Evolutionary conservation across 2,113 vertebrate species (phyloP).

Genomic region (Oostethus manadensis): DNA sequence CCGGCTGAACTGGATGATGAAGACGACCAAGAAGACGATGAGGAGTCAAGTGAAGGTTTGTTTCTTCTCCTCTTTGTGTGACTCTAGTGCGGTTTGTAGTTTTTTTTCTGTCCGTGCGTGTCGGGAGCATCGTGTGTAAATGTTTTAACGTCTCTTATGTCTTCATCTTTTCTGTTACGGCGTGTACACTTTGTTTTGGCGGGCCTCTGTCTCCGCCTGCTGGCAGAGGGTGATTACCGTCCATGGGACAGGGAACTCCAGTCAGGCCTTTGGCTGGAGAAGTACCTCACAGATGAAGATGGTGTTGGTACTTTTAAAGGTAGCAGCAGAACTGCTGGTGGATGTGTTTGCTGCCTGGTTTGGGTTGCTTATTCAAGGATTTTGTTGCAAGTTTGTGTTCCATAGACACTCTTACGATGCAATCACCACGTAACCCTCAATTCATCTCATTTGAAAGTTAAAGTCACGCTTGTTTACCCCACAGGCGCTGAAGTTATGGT

Average conservation of each 20-base stretch:
- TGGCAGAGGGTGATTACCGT: slow-evolving; percentile 91
- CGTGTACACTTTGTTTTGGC: slow-evolving; percentile 42
- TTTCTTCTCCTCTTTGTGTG: not conserved
- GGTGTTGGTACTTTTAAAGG: slow-evolving; percentile 87
- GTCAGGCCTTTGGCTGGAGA: slow-evolving; percentile 86
- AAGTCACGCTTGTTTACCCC: slow-evolving; percentile 12
- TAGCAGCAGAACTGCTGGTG: slow-evolving; percentile 76
- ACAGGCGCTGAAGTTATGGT: slow-evolving; percentile 29
- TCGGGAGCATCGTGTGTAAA: slow-evolving; percentile 2
- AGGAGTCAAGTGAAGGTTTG: slow-evolving; percentile 86
- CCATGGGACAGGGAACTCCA: slow-evolving; percentile 89
- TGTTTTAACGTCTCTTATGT: slow-evolving; percentile 21
- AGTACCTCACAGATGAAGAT: slow-evolving; percentile 81
- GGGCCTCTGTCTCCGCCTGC: slow-evolving; percentile 78
- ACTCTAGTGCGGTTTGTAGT: not conserved
- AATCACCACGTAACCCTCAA: slow-evolving; percentile 5
- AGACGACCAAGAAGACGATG: slow-evolving; percentile 42
- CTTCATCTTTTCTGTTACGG: slow-evolving; percentile 26
- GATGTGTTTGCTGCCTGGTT: slow-evolving; percentile 55
- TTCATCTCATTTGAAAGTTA: slow-evolving; percentile 18
- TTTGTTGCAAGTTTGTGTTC: not conserved
- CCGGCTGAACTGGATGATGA: slow-evolving; percentile 52
- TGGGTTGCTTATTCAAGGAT: slow-evolving; percentile 27
- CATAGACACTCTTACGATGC: not conserved
- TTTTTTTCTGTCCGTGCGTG: not conserved